Conservation (phyloP, 2,113 vertebrate genomes). For the Notarius lentiginosus region DNA sequence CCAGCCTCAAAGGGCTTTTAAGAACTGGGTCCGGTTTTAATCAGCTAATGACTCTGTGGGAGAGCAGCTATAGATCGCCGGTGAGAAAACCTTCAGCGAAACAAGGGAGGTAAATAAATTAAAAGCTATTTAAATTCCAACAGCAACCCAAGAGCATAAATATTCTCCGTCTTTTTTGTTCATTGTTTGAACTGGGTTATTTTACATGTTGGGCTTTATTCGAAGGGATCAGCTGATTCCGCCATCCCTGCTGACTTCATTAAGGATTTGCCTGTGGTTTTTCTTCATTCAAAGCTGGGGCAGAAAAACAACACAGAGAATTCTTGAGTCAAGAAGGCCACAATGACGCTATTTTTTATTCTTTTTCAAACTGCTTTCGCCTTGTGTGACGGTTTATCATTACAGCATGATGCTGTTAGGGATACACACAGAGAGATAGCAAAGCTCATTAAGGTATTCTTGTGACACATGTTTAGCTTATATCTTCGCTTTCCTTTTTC, state of each 20-base stretch:
- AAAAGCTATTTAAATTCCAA: constrained; percentile 52
- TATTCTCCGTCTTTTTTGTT: constrained; percentile 16
- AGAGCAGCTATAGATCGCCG: constrained; percentile 15
- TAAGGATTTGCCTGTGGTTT: constrained; percentile 53
- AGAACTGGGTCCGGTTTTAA: constrained; percentile 12
- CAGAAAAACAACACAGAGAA: constrained; percentile 41
- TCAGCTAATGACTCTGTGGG: constrained; percentile 32
- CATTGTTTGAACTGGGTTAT: constrained; percentile 27
- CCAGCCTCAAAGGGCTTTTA: constrained; percentile 20
- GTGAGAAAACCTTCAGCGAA: constrained; percentile 30
- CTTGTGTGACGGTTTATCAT: constrained; percentile 31
- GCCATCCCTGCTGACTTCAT: constrained; percentile 61
- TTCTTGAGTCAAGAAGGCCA: constrained; percentile 7
- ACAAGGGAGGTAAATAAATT: constrained; percentile 54
- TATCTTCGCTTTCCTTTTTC: not conserved
- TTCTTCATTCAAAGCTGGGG: constrained; percentile 12
- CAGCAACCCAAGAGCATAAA: constrained; percentile 32
- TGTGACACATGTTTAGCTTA: constrained; percentile 26
- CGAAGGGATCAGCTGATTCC: constrained; percentile 51
- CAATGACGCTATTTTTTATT: constrained; percentile 42
- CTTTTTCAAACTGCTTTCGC: constrained; percentile 43
- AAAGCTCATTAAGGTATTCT: constrained; percentile 24
- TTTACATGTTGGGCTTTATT: constrained; percentile 49
- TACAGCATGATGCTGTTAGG: constrained; percentile 7
- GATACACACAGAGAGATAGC: not conserved